Evolutionary conservation across 1,140 invertebrate species (phyloP), one percentile per base, ranked within the genome.

Genomic region (Drosophila bifasciata): DNA sequence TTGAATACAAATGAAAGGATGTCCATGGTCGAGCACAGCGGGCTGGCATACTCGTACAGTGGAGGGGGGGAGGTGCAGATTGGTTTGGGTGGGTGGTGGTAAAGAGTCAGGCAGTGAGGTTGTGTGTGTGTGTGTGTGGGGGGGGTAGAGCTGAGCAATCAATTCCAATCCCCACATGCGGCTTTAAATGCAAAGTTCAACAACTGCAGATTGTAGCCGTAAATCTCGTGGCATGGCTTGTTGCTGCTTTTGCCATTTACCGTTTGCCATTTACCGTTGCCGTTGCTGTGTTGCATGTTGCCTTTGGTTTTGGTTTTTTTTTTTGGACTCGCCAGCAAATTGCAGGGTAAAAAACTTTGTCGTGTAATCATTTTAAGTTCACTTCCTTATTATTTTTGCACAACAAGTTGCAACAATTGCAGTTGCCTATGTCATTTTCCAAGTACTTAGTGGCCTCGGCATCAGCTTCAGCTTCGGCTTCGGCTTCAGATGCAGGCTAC

Each of bases 311-410:
- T 28, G 49, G 16, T 9, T 55, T 49, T 53, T 40, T 45, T n/a
- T n/a, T n/a, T n/a, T n/a, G n/a, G n/a, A 49, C 50, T 73, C 56
- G 61, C 56, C 57, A 66, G 57, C 77, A 88, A 86, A 86, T 86
- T 86, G 73, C 83, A 68, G 81, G 74, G 53, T 68, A 85, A 83
- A 85, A 83, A 85, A 85, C 77, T 85, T 85, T 85, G 74, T 77
- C 81, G 81, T 85, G 80, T 85, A 85, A 85, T 85, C 80, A 85
- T 85, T 85, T 85, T 85, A 85, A 85, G 80, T 85, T 85, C 80
- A 61, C 72, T 86, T 85, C 79, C 83, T 85, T 86, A 88, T 88
- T 88, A 81, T 86, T 88, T 86, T 88, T 88, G 79, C 58, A 59
- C 61, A 80, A 67, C 67, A 76, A 53, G 74, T 74, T 58, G 49